Conservation (phyloP, 2,888 invertebrate species). For the Cordilura impudica region DNA sequence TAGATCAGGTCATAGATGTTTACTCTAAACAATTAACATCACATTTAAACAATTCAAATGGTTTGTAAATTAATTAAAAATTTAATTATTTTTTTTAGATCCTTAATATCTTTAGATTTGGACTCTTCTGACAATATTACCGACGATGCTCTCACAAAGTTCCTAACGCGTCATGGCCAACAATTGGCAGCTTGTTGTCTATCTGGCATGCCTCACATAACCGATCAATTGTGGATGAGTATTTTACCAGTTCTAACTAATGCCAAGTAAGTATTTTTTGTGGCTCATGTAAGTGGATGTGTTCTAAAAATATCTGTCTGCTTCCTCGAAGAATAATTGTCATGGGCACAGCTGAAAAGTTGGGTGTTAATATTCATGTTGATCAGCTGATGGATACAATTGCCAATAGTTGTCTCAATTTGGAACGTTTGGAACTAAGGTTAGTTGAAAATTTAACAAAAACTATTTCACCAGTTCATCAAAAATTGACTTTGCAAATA, state of each 20-base stretch:
- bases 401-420: slow-evolving; percentile 91
- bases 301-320: neutral
- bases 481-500: neutral
- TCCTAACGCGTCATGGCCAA: slow-evolving; percentile 92
- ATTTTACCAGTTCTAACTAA: slow-evolving; percentile 94
- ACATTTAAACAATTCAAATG: no score
- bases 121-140: slow-evolving; percentile 96
- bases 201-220: slow-evolving; percentile 98
- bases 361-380: slow-evolving; percentile 97
- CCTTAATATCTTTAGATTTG: slow-evolving; percentile 92
- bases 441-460: no score
- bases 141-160: slow-evolving; percentile 94
- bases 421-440: slow-evolving; percentile 95
- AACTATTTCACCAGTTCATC: no score
- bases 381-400: slow-evolving; percentile 99
- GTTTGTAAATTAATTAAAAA: no score
- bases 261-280: slow-evolving; percentile 84
- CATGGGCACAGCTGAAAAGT: slow-evolving; percentile 97
- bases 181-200: slow-evolving; percentile 93
- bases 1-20: no score
- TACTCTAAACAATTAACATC: no score
- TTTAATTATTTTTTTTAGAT: slow-evolving; percentile 77
- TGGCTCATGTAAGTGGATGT: no score
- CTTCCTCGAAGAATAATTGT: slow-evolving; percentile 89
- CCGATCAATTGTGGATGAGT: slow-evolving; percentile 98